A percentile compares a stretch with the other conserved stretches of the same genome.
Conservation (phyloP, 2,888 invertebrate genomes). For the Stenodera caucasica region DNA sequence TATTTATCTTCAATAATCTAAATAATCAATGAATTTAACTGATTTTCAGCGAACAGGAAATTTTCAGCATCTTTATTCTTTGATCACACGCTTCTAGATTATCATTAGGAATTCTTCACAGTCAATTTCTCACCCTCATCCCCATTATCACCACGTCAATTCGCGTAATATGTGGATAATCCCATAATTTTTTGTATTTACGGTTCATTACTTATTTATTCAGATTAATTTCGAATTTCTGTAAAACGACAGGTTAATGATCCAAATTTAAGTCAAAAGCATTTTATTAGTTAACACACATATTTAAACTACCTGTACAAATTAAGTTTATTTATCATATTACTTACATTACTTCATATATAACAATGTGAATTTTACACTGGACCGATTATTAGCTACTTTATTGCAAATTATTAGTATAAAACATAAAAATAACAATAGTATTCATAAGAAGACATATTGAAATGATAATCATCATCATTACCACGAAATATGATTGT, state of each 20-base stretch:
- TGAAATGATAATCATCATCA: constrained; percentile 17
- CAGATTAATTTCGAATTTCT: neutral
- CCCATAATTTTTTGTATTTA: too few relatives aligned
- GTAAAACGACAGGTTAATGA: too few relatives aligned
- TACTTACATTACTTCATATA: constrained; percentile 45
- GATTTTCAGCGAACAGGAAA: too few relatives aligned
- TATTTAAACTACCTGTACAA: constrained; percentile 57
- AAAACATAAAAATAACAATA: constrained; percentile 28
- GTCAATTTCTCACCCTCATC: neutral
- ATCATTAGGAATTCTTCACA: neutral
- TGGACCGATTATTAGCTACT: constrained; percentile 52
- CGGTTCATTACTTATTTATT: neutral
- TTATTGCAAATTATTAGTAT: constrained; percentile 40
- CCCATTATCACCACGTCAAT: neutral
- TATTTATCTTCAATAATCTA: too few relatives aligned
- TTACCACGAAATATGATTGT: constrained; percentile 16
- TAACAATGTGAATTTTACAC: constrained; percentile 56
- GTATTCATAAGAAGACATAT: constrained; percentile 24
- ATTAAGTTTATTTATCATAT: constrained; percentile 52
- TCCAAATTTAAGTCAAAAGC: constrained; percentile 49
- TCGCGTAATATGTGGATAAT: too few relatives aligned
- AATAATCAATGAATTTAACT: too few relatives aligned
- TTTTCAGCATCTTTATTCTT: too few relatives aligned
- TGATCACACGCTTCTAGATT: neutral
- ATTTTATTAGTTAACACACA: constrained; percentile 56